Conservation (phyloP, 2,113 vertebrate species). For the Anhinga rufa region DNA sequence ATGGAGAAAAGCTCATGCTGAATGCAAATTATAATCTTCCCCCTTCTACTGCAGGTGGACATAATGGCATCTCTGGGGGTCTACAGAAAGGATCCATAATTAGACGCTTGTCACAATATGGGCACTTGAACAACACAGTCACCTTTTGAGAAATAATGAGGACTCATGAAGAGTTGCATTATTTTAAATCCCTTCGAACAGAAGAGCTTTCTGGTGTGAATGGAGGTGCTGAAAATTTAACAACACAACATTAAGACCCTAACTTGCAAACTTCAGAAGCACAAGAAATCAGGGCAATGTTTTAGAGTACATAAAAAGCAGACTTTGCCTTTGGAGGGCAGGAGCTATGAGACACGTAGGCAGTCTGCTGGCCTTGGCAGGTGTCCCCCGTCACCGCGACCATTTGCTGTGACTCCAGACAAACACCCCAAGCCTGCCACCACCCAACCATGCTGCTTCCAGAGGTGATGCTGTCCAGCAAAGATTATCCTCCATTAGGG, state of each 20-base stretch:
- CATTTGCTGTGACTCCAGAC: background rate
- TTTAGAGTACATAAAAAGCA: background rate
- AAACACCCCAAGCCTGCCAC: background rate
- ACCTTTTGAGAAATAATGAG: slow-evolving; percentile 1
- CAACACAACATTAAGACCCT: background rate
- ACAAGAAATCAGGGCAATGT: background rate
- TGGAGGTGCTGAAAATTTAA: background rate
- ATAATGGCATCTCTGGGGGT: slow-evolving; percentile 18
- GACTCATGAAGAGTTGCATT: background rate
- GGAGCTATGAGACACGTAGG: accelerated
- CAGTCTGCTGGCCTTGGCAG: background rate
- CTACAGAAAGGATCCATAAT: background rate
- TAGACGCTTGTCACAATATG: background rate
- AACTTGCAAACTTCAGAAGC: background rate
- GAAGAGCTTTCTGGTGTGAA: background rate
- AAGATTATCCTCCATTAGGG: background rate
- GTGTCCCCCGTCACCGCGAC: accelerated
- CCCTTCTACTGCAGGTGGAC: background rate
- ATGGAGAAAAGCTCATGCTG: background rate
- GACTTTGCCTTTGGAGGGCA: background rate
- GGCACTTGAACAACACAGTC: background rate
- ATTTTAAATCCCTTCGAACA: background rate
- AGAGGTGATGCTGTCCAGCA: background rate
- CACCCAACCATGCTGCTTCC: background rate
- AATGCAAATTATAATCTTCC: slow-evolving; percentile 21